Evolutionary conservation across 2,113 vertebrate genomes (phyloP), one percentile per base, ranked within the genome.

Genomic region (Hydrochoerus hydrochaeris): DNA sequence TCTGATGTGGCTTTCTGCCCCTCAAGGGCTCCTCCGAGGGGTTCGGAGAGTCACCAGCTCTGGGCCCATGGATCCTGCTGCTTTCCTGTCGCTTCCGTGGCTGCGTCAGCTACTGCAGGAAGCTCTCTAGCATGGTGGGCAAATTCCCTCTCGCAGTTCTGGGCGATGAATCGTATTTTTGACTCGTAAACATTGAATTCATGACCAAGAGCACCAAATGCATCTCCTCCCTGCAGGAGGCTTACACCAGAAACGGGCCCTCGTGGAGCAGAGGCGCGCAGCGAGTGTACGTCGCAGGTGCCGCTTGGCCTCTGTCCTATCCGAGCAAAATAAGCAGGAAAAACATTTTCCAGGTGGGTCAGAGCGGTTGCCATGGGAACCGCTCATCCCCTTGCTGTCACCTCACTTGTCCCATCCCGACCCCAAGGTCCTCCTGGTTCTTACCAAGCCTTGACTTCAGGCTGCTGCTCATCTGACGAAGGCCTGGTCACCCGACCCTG

Each of bases 181-280:
- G 90, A 77, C n/a, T 95, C 87, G 87, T 52, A 58, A 46, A 62
- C 58, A 87, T 3, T 26, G 87, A 91, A 46, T 67, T 90, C 65
- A 24, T 3, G 32, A 67, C 80, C 85, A 54, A 60, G 5, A 46
- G n/a, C 82, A 44, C 58, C 57, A 84, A 62, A 92, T 84, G 32
- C n/a, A 87, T 24, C 63, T 58, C 62, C 3, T 10, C 35, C n/a
- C 52, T 32, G 16, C 49, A 73, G 3, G 0, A 41, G 63, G 22
- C 62, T 38, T 30, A 30, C 62, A 11, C 28, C 32, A 30, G 62
- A 63, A 30, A 30, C 12, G 62, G 62, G 28, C 24, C 62, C 3
- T 7, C 1, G 28, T 30, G 62, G 28, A 63, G 28, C 4, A 13
- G 62, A 63, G 58, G 22, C 58, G 8, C 7, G 2, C 58, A 60